These are phyloP conservation scores for Drosophila planitibia DNA, from an alignment of 2,888 invertebrate genomes.

Conservation along the genomic window DNA sequence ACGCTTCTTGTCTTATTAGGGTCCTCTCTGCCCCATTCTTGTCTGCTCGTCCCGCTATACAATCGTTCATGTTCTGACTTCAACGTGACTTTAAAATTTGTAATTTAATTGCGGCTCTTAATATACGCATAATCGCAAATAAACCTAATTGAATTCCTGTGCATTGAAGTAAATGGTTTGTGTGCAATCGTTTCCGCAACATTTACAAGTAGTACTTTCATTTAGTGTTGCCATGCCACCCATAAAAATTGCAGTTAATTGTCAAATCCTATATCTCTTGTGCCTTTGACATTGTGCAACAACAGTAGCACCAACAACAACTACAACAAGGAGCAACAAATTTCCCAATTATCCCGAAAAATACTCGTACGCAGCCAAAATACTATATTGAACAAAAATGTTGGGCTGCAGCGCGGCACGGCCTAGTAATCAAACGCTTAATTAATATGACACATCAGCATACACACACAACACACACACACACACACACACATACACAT, in stretches of 20 bases:
- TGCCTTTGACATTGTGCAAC: slow-evolving; percentile 4
- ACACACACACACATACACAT: background rate
- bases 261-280: slow-evolving; percentile 24
- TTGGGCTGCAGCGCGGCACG: slow-evolving; percentile 26
- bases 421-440: slow-evolving; percentile 75
- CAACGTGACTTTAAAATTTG: background rate
- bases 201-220: slow-evolving; percentile 21
- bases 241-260: slow-evolving; percentile 73
- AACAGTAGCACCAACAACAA: slow-evolving; percentile 3
- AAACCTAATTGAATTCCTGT: slow-evolving; percentile 30
- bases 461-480: slow-evolving; percentile 25
- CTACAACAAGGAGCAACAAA: slow-evolving; percentile 4
- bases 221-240: slow-evolving; percentile 31
- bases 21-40: background rate
- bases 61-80: background rate
- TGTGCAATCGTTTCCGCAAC: slow-evolving; percentile 18
- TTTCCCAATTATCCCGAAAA: slow-evolving; percentile 18
- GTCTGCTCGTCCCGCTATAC: background rate
- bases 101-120: background rate
- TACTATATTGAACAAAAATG: slow-evolving; percentile 43
- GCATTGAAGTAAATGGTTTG: slow-evolving; percentile 19
- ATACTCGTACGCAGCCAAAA: slow-evolving; percentile 24
- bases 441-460: slow-evolving; percentile 72
- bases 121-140: background rate
- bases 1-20: too few relatives aligned